Evolutionary conservation across 1,140 invertebrate species (phyloP).

Genomic region (Cydia strobilella): DNA sequence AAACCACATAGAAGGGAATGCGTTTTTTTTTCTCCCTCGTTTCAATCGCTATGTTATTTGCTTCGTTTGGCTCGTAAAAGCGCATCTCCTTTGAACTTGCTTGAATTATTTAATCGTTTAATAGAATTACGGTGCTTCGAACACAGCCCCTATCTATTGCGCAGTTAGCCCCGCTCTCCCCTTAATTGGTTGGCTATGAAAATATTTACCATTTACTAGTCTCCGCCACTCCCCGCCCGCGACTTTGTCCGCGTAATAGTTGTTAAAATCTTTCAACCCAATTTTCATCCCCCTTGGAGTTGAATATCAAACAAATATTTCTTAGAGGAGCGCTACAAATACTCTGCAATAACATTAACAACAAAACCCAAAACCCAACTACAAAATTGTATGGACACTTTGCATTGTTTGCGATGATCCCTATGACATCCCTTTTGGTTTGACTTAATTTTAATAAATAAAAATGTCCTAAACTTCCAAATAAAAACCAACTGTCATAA

Average conservation of each 20-base stretch:
- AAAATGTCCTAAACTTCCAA: too few relatives aligned
- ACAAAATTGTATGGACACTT: too few relatives aligned
- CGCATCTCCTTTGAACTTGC: conserved; percentile 75
- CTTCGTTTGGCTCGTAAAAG: conserved; percentile 74
- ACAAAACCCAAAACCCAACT: too few relatives aligned
- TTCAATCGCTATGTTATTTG: conserved; percentile 66
- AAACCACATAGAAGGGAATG: conserved; percentile 54
- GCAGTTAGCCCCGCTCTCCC: conserved; percentile 49
- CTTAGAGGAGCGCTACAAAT: too few relatives aligned
- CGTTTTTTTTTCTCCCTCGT: conserved; percentile 59
- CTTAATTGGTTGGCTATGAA: conserved; percentile 59
- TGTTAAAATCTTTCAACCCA: neutral
- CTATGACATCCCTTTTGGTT: too few relatives aligned
- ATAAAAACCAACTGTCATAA: too few relatives aligned
- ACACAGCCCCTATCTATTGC: conserved; percentile 62
- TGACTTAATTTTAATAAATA: too few relatives aligned
- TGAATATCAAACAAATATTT: too few relatives aligned
- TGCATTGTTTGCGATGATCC: too few relatives aligned
- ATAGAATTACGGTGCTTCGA: conserved; percentile 70
- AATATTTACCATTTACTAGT: conserved; percentile 53
- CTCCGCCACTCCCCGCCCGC: neutral
- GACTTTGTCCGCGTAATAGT: conserved; percentile 13
- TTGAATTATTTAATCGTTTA: conserved; percentile 78
- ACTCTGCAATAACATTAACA: too few relatives aligned
- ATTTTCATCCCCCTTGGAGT: too few relatives aligned